Percentiles rank a stretch among this genome's conserved stretches.
These are phyloP conservation scores for Ectropis grisescens DNA, from an alignment of 1,140 invertebrate species.

Conservation along the genomic window DNA sequence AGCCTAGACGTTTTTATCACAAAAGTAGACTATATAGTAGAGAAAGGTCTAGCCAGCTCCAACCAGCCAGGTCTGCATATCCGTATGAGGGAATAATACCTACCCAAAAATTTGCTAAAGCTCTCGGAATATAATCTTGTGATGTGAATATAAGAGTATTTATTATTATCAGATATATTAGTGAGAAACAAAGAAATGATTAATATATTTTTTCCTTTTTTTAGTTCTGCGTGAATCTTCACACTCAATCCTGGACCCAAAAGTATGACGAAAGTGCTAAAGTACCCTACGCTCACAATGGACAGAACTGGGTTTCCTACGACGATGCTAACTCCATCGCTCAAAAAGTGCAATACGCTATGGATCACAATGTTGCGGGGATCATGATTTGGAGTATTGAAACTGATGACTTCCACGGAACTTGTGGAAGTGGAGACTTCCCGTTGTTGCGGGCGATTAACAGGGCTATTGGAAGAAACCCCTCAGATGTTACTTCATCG, in stretches of 20 bases:
- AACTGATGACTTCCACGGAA: conserved; percentile 78
- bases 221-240: conserved; percentile 36
- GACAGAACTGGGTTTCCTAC: conserved; percentile 81
- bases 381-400: conserved; percentile 83
- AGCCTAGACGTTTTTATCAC: too few species aligned
- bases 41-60: too few species aligned
- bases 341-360: conserved; percentile 71
- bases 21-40: too few species aligned
- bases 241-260: conserved; percentile 35
- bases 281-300: conserved; percentile 76
- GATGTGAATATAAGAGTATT: too few species aligned
- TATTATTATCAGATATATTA: too few species aligned
- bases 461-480: too few species aligned
- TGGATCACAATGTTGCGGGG: conserved; percentile 70
- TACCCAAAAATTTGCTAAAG: too few species aligned
- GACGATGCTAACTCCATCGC: conserved; percentile 74
- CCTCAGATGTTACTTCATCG: too few species aligned
- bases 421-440: conserved; percentile 68
- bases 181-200: too few species aligned
- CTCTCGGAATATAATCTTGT: too few species aligned
- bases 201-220: conserved; percentile 16
- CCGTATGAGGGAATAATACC: too few species aligned
- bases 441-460: conserved; percentile 48
- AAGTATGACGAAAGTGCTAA: conserved; percentile 23
- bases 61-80: too few species aligned